These are phyloP conservation scores for Brachyrhaphis roseni DNA, from an alignment of 2,797 vertebrate genomes.

Conservation along the genomic window DNA sequence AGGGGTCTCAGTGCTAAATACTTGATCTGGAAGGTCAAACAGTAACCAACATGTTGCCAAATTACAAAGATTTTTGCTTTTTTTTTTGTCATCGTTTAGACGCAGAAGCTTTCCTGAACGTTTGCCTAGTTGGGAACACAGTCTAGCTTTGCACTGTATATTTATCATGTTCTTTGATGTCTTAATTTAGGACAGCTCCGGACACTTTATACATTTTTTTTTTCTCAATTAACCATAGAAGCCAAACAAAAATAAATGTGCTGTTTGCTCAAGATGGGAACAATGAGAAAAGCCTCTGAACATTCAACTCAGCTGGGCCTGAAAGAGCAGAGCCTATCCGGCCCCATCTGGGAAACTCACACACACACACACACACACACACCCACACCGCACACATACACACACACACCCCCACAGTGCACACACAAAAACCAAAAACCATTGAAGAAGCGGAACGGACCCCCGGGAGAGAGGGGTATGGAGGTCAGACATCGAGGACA, in stretches of 20 bases:
- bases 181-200: constrained; percentile 72
- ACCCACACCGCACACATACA: neutral
- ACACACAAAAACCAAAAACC: constrained; percentile 26
- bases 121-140: constrained; percentile 24
- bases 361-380: constrained; percentile 15
- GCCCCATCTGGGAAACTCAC: constrained; percentile 72
- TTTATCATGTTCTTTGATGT: constrained; percentile 75
- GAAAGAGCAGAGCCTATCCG: constrained; percentile 71
- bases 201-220: constrained; percentile 55
- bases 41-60: neutral
- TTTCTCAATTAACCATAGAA: constrained; percentile 70
- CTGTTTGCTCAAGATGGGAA: constrained; percentile 82
- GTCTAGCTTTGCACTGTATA: constrained; percentile 46
- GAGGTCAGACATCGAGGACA: constrained; percentile 55
- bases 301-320: constrained; percentile 72
- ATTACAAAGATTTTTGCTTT: neutral
- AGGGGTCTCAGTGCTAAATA: neutral
- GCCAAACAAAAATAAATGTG: constrained; percentile 71
- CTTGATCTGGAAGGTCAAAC: neutral
- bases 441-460: constrained; percentile 60
- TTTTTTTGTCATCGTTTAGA: neutral
- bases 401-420: constrained; percentile 17
- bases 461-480: constrained; percentile 62
- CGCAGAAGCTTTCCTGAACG: constrained; percentile 12
- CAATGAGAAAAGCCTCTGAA: constrained; percentile 79